Base-by-base conservation (phyloP, 1,140 invertebrate species). In the Coenobita brevimanus region DNA sequence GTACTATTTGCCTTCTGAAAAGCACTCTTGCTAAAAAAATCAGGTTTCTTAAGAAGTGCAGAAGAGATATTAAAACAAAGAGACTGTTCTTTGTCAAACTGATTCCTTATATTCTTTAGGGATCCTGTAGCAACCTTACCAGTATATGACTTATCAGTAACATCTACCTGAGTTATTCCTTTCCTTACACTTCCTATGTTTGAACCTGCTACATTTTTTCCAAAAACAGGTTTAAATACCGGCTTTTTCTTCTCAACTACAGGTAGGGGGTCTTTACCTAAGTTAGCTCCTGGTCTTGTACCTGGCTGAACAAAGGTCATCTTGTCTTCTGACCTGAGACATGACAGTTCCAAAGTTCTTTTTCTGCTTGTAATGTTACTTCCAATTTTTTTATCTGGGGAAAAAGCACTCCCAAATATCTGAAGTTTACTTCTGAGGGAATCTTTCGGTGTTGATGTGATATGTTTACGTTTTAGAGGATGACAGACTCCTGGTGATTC, bases 381-480 rank as follows among this genome's bases (percentile, higher is more conserved):
- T 15, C n/a, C 27, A 8, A 36, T 60, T 15, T 24, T 43, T 24
- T 57, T 67, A 43, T 38, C 60, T 27, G 79, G 67, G 10, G 60
- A 82, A 24, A 41, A 43, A 0, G 33, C 60, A 41, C 60, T 21
- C 6, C 79, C 79, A 82, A 24, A 82, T 21, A 24, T 82, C 54
- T 21, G 54, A n/a, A 82, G 15, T 46, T 67, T 82, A 62, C 41
- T 60, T 36, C 67, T 30, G 15, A 64, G 27, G 21, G 21, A 27
- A 8, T 38, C 79, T 82, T 82, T 82, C 21, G 79, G 79, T 8
- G 79, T 82, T 1, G 79, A 82, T n/a, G 79, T 82, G 41, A 82
- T 30, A 27, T 82, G 36, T 60, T 36, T 82, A 24, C 60, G 60
- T 33, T 64, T 30, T n/a, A 27, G 3, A 15, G 79, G 79, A 38